phyloP scores from a whole-genome alignment of 2,113 vertebrate genomes.

The Anolis sagrei region DNA sequence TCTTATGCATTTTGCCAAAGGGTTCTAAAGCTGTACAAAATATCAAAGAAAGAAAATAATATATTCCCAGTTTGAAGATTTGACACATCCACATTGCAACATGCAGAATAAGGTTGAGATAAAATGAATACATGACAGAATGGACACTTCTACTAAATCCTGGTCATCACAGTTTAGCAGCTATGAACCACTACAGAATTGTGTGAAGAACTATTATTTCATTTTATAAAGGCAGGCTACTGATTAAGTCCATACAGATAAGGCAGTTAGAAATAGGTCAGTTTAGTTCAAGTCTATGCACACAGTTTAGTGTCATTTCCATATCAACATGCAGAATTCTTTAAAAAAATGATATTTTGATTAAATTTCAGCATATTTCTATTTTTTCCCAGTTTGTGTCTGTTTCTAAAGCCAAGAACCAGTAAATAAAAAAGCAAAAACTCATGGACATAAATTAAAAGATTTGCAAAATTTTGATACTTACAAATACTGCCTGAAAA shows the following conservation, averaged over 20 bases:
- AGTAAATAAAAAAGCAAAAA: too few relatives aligned
- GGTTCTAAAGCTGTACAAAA: fast-evolving
- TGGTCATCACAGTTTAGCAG: not conserved
- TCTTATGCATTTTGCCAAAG: not conserved
- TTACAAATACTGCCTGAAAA: too few relatives aligned
- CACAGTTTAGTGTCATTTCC: not conserved
- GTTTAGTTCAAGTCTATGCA: not conserved
- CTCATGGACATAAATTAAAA: too few relatives aligned
- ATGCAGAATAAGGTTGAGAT: not conserved
- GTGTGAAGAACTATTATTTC: not conserved
- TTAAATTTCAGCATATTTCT: not conserved
- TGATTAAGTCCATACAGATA: not conserved
- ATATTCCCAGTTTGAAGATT: not conserved
- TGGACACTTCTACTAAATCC: not conserved
- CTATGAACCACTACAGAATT: not conserved
- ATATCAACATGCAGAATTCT: not conserved
- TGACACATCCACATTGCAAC: not conserved
- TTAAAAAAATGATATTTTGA: not conserved
- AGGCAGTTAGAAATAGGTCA: not conserved
- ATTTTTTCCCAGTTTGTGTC: too few relatives aligned
- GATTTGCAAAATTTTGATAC: too few relatives aligned
- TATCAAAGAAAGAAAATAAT: not conserved
- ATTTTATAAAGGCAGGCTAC: not conserved
- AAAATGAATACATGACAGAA: not conserved
- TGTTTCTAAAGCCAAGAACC: too few relatives aligned